These are phyloP conservation scores for Alectura lathami DNA, from an alignment of 2,113 vertebrate genomes.

Conservation along the genomic window DNA sequence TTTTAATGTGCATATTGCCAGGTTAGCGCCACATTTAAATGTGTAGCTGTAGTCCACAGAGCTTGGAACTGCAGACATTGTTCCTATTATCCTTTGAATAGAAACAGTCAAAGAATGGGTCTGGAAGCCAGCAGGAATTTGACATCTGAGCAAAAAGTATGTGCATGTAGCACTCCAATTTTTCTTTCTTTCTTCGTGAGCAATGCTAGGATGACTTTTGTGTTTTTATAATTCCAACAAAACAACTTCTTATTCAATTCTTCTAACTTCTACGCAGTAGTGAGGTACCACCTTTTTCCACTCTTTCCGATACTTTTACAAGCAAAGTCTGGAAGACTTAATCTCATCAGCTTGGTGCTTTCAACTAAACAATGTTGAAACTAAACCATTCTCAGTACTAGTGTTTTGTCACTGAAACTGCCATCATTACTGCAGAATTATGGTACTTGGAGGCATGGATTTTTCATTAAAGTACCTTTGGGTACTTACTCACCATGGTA, in stretches of 20 bases:
- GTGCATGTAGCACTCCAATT: neutral
- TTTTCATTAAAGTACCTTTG: neutral
- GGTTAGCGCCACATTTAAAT: neutral
- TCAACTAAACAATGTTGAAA: neutral
- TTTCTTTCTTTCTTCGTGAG: neutral
- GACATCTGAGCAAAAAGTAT: constrained; percentile 52
- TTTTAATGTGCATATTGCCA: neutral
- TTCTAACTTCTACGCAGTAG: neutral
- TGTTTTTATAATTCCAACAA: neutral
- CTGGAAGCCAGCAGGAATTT: constrained; percentile 60
- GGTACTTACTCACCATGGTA: neutral
- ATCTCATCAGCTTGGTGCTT: neutral
- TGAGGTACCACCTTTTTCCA: neutral
- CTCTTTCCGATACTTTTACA: neutral
- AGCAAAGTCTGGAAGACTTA: neutral
- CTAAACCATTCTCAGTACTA: neutral
- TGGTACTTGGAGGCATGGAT: neutral
- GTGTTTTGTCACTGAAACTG: neutral
- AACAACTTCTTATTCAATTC: neutral
- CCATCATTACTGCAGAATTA: neutral
- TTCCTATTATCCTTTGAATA: constrained; percentile 62
- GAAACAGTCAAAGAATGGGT: constrained; percentile 46
- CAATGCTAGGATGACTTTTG: neutral
- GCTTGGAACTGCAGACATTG: constrained; percentile 55
- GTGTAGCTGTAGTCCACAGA: constrained; percentile 2